Percentiles rank a stretch among this genome's conserved stretches.
phyloP scores from a whole-genome alignment of 2,888 invertebrate genomes.

The Bombylius discolor region DNA sequence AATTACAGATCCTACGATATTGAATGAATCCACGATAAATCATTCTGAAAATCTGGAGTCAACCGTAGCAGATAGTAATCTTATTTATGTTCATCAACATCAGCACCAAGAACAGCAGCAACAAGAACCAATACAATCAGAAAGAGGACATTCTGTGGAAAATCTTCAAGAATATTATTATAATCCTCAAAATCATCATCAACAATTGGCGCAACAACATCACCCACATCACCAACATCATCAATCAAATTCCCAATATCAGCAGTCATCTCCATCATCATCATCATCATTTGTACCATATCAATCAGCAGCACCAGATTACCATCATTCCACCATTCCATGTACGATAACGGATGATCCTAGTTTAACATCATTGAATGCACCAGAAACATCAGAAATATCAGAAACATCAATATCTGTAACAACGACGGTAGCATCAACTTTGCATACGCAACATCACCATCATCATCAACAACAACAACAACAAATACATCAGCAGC shows the following conservation, averaged over 20 bases:
- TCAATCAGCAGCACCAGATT: slow-evolving; percentile 2
- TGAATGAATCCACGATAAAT: slow-evolving; percentile 5
- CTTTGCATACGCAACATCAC: neutral
- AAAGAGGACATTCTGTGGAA: neutral
- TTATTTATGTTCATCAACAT: slow-evolving; percentile 11
- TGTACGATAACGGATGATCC: slow-evolving; percentile 13
- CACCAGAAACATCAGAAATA: neutral
- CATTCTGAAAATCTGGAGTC: slow-evolving; percentile 14
- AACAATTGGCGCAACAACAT: neutral
- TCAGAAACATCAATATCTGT: neutral
- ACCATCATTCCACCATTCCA: slow-evolving; percentile 7
- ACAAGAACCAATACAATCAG: neutral
- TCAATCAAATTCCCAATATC: neutral
- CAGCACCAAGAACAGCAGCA: neutral
- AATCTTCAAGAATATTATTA: neutral
- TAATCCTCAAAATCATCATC: neutral
- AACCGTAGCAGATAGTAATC: slow-evolving; percentile 11
- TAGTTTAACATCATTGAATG: too few species aligned
- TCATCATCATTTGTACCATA: slow-evolving; percentile 7
- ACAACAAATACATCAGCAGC: neutral
- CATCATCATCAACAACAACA: neutral
- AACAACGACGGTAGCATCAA: neutral
- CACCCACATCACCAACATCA: slow-evolving; percentile 1
- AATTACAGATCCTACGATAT: too few species aligned
- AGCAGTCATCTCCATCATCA: neutral